phyloP scores from a whole-genome alignment of 2,888 invertebrate species.

The Drosophila paracracens region DNA sequence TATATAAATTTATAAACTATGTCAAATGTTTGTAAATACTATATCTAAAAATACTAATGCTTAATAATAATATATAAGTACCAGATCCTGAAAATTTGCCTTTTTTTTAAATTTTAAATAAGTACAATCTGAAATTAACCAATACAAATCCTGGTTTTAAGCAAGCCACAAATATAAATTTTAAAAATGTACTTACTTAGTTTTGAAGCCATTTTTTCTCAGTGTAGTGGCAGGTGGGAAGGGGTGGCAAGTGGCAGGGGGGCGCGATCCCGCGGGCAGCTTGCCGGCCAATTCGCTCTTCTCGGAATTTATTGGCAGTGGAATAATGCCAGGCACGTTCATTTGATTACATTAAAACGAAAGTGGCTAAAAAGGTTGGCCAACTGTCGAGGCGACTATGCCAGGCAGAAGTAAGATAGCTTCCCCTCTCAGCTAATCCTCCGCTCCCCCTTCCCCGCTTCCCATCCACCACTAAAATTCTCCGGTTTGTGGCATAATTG shows the following conservation, averaged over 20 bases:
- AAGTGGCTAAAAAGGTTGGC: constrained; percentile 80
- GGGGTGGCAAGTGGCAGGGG: not conserved
- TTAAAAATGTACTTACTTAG: no score
- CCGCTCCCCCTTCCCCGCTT: not conserved
- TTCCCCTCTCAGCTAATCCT: not conserved
- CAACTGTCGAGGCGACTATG: constrained; percentile 5
- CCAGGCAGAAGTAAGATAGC: not conserved
- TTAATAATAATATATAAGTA: no score
- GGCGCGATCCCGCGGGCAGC: constrained; percentile 51
- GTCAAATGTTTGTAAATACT: no score
- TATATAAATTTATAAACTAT: no score
- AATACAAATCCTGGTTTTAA: no score
- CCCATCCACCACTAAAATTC: not conserved
- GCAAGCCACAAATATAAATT: no score
- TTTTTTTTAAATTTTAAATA: no score
- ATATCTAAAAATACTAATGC: no score
- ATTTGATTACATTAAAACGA: constrained; percentile 82
- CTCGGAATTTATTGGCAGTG: constrained; percentile 80
- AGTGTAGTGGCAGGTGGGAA: not conserved
- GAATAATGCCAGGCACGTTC: constrained; percentile 82
- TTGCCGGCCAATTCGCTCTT: constrained; percentile 51
- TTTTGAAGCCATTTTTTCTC: not conserved
- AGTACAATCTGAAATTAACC: no score
- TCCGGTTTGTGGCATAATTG: constrained; percentile 53
- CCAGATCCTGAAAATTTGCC: not conserved